Conservation (phyloP, 2,797 vertebrate species). For the Rhinophrynus dorsalis region DNA sequence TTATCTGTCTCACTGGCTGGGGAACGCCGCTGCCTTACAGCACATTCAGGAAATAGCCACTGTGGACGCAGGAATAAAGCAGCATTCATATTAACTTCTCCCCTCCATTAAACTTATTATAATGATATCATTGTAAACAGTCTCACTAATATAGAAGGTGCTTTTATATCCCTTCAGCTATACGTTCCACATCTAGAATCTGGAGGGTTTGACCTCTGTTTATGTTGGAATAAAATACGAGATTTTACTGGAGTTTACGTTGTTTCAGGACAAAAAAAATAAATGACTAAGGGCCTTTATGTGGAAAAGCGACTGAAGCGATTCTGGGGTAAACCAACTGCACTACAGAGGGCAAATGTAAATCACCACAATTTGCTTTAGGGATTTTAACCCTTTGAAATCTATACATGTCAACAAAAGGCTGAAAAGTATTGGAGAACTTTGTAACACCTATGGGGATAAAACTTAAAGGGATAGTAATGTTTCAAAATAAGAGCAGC, state of each 20-base stretch:
- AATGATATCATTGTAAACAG: constrained; percentile 8
- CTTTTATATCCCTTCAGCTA: constrained; percentile 60
- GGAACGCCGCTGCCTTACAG: too few species aligned
- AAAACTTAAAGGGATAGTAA: too few species aligned
- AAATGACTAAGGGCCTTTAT: not conserved
- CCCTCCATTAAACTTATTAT: constrained; percentile 56
- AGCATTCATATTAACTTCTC: constrained; percentile 56
- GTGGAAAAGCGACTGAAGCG: not conserved
- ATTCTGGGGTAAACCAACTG: not conserved
- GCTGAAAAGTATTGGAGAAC: too few species aligned
- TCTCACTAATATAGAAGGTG: constrained; percentile 52
- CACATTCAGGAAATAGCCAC: too few species aligned
- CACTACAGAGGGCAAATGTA: too few species aligned
- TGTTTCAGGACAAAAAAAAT: constrained; percentile 1
- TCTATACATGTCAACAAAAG: too few species aligned
- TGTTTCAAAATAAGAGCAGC: too few species aligned
- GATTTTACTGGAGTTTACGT: not conserved
- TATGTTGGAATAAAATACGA: not conserved
- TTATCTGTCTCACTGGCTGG: too few species aligned
- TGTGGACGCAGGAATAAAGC: constrained; percentile 57
- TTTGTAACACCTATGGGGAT: too few species aligned
- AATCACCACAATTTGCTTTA: too few species aligned
- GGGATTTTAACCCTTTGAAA: too few species aligned
- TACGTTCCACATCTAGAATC: not conserved
- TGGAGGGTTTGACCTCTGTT: not conserved